Conservation (phyloP, 2,113 vertebrate species). For the Urocynchramus pylzowi region DNA sequence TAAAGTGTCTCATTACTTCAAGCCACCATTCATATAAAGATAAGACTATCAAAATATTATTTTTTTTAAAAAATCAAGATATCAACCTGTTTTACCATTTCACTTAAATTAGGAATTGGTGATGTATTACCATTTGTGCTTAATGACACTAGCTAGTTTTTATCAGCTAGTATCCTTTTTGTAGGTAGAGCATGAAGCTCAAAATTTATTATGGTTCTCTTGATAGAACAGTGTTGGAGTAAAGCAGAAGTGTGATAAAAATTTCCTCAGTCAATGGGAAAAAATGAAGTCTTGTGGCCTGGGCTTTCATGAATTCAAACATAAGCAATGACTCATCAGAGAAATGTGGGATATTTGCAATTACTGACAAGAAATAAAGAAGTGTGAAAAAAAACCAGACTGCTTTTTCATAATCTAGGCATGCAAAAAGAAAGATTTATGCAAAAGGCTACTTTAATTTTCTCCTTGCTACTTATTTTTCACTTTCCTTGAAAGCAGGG, state of each 20-base stretch:
- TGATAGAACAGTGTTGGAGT: not conserved
- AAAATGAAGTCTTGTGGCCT: not conserved
- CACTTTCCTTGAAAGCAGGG: not conserved
- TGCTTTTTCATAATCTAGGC: not conserved
- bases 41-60: not conserved
- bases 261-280: not conserved
- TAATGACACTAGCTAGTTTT: not conserved
- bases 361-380: not conserved
- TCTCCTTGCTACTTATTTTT: not conserved
- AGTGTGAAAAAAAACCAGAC: not conserved
- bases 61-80: not conserved
- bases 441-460: not conserved
- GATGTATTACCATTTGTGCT: not conserved
- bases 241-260: not conserved
- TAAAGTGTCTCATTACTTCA: not conserved
- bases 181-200: not conserved
- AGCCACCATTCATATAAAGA: not conserved
- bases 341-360: not conserved
- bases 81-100: not conserved
- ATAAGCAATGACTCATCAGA: not conserved
- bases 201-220: not conserved
- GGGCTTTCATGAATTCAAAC: not conserved
- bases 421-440: not conserved
- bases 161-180: not conserved
- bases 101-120: not conserved